phyloP scores from a whole-genome alignment of 1,140 invertebrate species.

The Drosophila sp. region DNA sequence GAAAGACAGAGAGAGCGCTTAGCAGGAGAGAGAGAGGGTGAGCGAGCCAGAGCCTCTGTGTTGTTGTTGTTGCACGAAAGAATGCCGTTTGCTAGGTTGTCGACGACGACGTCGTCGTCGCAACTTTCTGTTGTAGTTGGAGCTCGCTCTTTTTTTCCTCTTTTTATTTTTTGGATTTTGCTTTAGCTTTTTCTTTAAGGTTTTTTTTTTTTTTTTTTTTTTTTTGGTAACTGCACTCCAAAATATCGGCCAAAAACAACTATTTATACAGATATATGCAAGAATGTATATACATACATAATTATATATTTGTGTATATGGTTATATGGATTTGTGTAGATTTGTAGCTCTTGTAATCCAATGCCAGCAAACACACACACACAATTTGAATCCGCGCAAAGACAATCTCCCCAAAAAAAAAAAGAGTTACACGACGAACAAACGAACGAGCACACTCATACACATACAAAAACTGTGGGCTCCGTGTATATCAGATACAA shows the following conservation, averaged over 20 bases:
- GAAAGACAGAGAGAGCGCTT: slow-evolving; percentile 12
- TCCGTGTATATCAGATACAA: slow-evolving; percentile 24
- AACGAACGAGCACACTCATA: slow-evolving; percentile 1
- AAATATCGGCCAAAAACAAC: slow-evolving; percentile 10
- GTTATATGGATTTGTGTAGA: not conserved
- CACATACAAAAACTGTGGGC: slow-evolving; percentile 33
- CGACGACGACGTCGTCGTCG: slow-evolving; percentile 57
- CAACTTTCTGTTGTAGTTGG: slow-evolving; percentile 53
- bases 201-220: not conserved
- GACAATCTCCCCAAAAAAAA: slow-evolving; percentile 52
- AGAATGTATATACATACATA: not conserved
- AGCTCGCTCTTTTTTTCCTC: slow-evolving; percentile 43
- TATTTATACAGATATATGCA: not conserved
- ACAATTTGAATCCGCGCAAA: slow-evolving; percentile 39
- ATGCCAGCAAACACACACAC: slow-evolving; percentile 44
- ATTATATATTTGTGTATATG: not conserved
- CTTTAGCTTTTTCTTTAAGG: slow-evolving; percentile 60
- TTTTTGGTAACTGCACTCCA: slow-evolving; percentile 4
- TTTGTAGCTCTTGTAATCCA: slow-evolving; percentile 47
- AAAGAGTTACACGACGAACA: slow-evolving; percentile 41
- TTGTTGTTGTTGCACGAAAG: slow-evolving; percentile 80
- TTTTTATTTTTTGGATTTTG: slow-evolving; percentile 31
- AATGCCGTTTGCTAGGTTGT: slow-evolving; percentile 81
- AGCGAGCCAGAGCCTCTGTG: slow-evolving; percentile 44
- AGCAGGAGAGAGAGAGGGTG: slow-evolving; percentile 28